Base-by-base conservation (phyloP, 2,888 invertebrate species). In the Pseudolycoriella hygida region DNA sequence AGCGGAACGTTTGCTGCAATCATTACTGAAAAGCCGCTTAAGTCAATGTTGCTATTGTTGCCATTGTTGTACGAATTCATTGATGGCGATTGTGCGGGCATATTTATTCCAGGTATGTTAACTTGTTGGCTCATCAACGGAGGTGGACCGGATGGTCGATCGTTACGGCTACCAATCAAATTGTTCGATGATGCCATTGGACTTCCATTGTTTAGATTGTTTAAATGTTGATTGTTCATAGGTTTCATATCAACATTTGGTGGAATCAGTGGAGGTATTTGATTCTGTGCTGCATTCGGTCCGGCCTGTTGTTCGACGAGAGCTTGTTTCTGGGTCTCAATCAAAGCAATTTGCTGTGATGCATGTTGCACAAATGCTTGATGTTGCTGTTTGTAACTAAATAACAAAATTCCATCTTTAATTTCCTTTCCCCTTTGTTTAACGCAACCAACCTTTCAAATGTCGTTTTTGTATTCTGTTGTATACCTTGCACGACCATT, bases 361-460 rank as follows among this genome's bases (percentile, higher is more conserved):
- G 93, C 84, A 67, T 97, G 97, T 47, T 80, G 76, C 11, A 90
- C 85, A 61, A 93, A 97, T 11, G 93, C 87, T 63, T 92, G 86
- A 68, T 98, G 97, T 60, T 98, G 97, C 37, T 84, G 77, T 67
- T 90, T 84, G 57, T 92, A 88, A 55, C 79, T 80, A 30, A 11
- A 30, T 10, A 11, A 30, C 6, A 30, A n/a, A n/a, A n/a, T 17
- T 39, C 18, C 17, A 6, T 17, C 12, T 17, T 17, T 39, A 4
- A 31, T 10, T 31, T 31, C 31, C 31, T n/a, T n/a, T n/a, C n/a
- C n/a, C n/a, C 31, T 11, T n/a, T 11, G 14, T 10, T n/a, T 8
- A 12, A n/a, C 40, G 10, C 15, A 39, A 39, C 10, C 10, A 39
- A 76, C 66, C 78, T 78, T 56, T 87, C 85, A 57, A 89, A 88